Conservation (phyloP, 2,888 invertebrate genomes). For the Calephelis perditalis region DNA sequence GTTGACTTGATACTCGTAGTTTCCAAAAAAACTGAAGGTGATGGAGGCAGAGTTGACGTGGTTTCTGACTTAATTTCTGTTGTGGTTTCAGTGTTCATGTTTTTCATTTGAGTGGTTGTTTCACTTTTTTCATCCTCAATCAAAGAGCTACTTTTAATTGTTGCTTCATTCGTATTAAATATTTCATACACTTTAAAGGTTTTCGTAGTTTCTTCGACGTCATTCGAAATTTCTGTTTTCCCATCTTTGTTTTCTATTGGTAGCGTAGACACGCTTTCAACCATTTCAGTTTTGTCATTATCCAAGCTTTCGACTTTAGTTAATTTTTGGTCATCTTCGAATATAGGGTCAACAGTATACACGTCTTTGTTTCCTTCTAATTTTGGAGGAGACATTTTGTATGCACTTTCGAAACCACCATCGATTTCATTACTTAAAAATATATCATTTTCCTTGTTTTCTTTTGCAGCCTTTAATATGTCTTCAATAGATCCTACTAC, state of each 20-base stretch:
- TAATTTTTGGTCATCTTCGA: slow-evolving; percentile 40
- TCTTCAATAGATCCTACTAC: slow-evolving; percentile 62
- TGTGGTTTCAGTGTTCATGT: slow-evolving; percentile 55
- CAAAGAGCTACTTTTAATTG: slow-evolving; percentile 36
- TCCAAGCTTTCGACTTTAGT: slow-evolving; percentile 33
- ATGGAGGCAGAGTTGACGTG: slow-evolving; percentile 54
- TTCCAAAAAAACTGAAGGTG: slow-evolving; percentile 40
- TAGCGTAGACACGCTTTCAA: slow-evolving; percentile 64
- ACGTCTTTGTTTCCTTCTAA: slow-evolving; percentile 40
- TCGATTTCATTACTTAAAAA: slow-evolving; percentile 72
- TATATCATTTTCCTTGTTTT: slow-evolving; percentile 53
- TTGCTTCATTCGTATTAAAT: slow-evolving; percentile 44
- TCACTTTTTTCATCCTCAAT: slow-evolving; percentile 35
- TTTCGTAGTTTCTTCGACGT: slow-evolving; percentile 55
- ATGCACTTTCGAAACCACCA: slow-evolving; percentile 45
- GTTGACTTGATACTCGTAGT: slow-evolving; percentile 40
- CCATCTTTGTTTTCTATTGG: slow-evolving; percentile 48
- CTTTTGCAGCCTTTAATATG: slow-evolving; percentile 52
- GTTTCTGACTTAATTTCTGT: slow-evolving; percentile 58
- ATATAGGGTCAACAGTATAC: slow-evolving; percentile 45
- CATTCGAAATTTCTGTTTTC: slow-evolving; percentile 42
- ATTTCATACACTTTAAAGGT: slow-evolving; percentile 61
- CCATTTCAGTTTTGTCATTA: slow-evolving; percentile 41
- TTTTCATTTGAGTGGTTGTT: slow-evolving; percentile 45
- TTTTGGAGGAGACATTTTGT: slow-evolving; percentile 40